Evolutionary conservation across 2,113 vertebrate species (phyloP).

Genomic region (Murina feae): DNA sequence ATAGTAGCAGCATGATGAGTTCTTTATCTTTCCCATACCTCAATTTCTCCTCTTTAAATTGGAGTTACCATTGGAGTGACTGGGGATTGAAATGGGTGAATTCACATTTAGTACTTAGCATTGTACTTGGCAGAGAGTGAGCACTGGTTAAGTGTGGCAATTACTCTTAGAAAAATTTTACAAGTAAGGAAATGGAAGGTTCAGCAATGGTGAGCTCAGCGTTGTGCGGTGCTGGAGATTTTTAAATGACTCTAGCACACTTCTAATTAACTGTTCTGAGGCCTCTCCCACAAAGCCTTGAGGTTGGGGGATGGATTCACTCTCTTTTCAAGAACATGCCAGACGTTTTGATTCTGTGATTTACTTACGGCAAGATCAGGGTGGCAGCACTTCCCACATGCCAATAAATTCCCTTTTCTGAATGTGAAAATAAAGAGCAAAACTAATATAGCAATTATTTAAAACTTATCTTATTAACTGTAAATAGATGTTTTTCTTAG

Average conservation of each 20-base stretch:
- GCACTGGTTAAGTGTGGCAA: not conserved
- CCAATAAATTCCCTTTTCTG: not conserved
- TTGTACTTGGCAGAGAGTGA: not conserved
- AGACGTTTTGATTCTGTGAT: not conserved
- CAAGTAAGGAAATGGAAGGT: not conserved
- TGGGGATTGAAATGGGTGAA: not conserved
- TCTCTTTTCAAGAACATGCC: not conserved
- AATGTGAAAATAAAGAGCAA: not conserved
- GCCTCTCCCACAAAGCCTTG: rapidly evolving
- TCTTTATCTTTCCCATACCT: not conserved
- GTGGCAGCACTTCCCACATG: not conserved
- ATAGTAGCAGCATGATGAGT: not conserved
- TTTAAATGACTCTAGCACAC: not conserved
- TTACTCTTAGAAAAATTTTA: not conserved
- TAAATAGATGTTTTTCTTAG: not conserved
- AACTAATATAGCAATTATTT: not conserved
- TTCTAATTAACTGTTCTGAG: no score
- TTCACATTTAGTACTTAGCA: not conserved
- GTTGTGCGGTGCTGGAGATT: not conserved
- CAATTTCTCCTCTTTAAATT: not conserved
- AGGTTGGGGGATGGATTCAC: not conserved
- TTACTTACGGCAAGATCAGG: not conserved
- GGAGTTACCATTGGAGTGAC: not conserved
- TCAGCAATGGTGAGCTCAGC: not conserved
- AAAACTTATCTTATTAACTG: not conserved